Conservation (phyloP, 2,797 vertebrate genomes). For the Melanotaenia maccullochi region DNA sequence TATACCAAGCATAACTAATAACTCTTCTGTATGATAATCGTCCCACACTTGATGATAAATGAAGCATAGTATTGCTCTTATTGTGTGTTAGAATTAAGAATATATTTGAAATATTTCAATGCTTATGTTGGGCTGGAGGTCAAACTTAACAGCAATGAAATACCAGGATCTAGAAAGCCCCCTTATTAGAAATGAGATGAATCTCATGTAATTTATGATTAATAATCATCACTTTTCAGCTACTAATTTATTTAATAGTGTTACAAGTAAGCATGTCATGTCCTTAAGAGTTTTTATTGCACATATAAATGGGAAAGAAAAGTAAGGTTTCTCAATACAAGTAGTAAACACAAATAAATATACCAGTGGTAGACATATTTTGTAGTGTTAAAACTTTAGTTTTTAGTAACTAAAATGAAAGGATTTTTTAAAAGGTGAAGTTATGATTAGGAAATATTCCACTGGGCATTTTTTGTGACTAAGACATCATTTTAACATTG, state of each 20-base stretch:
- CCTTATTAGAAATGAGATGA: slow-evolving; percentile 25
- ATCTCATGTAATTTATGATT: slow-evolving; percentile 22
- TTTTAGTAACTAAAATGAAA: background rate
- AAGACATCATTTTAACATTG: background rate
- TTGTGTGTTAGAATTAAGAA: slow-evolving; percentile 33
- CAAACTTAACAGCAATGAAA: slow-evolving; percentile 19
- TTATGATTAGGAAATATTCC: background rate
- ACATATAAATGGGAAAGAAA: background rate
- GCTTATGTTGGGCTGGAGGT: slow-evolving; percentile 14
- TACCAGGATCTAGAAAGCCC: background rate
- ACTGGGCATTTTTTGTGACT: too few relatives aligned
- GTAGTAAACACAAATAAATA: background rate
- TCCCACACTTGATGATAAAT: slow-evolving; percentile 56
- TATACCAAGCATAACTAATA: slow-evolving; percentile 70
- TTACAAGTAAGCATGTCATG: slow-evolving; percentile 30
- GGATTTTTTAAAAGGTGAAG: too few relatives aligned
- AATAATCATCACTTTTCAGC: slow-evolving; percentile 13
- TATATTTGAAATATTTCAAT: slow-evolving; percentile 46
- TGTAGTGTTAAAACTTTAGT: background rate
- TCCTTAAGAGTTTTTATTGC: background rate
- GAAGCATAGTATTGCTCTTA: slow-evolving; percentile 32
- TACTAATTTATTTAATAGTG: slow-evolving; percentile 40
- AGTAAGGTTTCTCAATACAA: background rate
- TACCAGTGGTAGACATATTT: background rate
- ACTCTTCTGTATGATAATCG: slow-evolving; percentile 60